phyloP scores from a whole-genome alignment of 2,113 vertebrate species.

The Sturnus vulgaris region DNA sequence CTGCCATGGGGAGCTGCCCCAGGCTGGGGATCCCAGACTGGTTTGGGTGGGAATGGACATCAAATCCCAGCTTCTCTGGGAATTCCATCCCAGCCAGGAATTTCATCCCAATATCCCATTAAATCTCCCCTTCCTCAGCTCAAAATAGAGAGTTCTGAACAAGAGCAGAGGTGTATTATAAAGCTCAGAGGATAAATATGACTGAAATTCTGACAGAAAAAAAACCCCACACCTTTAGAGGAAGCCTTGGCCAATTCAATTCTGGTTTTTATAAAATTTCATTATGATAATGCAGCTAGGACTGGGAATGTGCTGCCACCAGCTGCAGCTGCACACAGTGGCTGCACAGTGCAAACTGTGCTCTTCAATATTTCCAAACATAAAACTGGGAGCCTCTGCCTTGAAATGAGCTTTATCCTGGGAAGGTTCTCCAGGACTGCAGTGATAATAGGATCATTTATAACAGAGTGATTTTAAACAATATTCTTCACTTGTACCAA shows the following conservation, averaged over 20 bases:
- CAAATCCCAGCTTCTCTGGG: background rate
- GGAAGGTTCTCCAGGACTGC: background rate
- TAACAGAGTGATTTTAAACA: background rate
- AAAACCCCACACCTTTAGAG: fast-evolving
- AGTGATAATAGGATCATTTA: background rate
- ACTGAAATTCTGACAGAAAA: background rate
- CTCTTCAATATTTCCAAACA: background rate
- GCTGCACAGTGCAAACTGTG: background rate
- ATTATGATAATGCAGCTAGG: fast-evolving
- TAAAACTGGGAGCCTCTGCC: background rate
- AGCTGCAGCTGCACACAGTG: background rate
- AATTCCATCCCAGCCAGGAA: background rate
- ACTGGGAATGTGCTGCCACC: fast-evolving
- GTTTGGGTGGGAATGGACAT: background rate
- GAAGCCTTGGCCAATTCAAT: background rate
- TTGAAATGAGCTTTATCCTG: background rate
- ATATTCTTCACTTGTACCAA: background rate
- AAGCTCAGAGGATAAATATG: background rate
- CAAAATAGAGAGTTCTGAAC: background rate
- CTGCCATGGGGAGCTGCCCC: background rate
- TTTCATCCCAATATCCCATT: background rate
- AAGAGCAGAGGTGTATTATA: background rate
- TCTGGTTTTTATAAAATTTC: background rate
- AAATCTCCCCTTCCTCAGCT: background rate
- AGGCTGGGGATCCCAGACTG: background rate